Conservation (phyloP, 2,113 vertebrate genomes). For the Sphyrna mokarran region DNA sequence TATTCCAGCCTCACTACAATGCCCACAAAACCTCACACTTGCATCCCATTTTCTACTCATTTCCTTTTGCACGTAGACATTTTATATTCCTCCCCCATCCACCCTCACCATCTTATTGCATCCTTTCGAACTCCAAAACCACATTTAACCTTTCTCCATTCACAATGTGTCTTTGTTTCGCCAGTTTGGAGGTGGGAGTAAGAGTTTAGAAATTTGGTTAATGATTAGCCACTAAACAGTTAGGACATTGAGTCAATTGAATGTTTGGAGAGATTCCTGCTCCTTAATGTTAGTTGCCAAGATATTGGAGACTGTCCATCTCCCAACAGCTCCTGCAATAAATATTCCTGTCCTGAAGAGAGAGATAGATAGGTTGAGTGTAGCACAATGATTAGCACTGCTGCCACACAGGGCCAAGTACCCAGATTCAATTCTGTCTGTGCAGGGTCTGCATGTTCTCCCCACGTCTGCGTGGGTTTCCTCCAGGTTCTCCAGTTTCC, state of each 20-base stretch:
- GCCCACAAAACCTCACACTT: not conserved
- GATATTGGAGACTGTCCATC: not conserved
- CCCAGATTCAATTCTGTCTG: too few species aligned
- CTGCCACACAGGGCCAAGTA: too few species aligned
- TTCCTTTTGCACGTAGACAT: not conserved
- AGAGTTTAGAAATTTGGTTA: not conserved
- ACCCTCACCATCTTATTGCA: too few species aligned
- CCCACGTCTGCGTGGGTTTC: too few species aligned
- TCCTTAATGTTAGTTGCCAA: not conserved
- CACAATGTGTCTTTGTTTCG: not conserved
- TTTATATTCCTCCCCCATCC: not conserved
- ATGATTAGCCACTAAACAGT: not conserved
- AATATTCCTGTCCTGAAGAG: not conserved
- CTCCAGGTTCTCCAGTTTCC: too few species aligned
- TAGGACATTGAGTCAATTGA: not conserved
- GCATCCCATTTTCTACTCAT: not conserved
- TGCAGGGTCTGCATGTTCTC: too few species aligned
- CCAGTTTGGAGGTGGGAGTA: not conserved
- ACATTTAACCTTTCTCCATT: not conserved
- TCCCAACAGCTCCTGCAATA: not conserved
- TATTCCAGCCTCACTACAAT: not conserved
- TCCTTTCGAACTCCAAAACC: not conserved
- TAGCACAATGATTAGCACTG: too few species aligned
- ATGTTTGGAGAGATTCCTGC: not conserved
- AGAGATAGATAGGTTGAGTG: not conserved